Evolutionary conservation across 2,113 vertebrate species (phyloP).

Genomic region (Raja brachyura): DNA sequence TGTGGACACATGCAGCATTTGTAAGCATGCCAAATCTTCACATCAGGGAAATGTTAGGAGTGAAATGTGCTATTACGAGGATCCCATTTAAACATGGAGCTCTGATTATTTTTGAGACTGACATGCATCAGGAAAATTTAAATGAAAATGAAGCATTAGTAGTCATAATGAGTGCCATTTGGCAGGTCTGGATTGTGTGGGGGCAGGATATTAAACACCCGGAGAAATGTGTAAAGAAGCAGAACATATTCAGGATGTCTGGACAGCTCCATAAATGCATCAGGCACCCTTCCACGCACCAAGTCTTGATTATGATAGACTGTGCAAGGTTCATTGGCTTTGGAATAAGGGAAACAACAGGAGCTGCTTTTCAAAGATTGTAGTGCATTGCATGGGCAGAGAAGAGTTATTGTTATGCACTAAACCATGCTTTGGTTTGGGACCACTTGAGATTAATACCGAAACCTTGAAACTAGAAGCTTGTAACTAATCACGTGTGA

Average conservation of each 20-base stretch:
- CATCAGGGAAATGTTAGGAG: slow-evolving; percentile 25
- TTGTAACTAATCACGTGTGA: too few relatives aligned
- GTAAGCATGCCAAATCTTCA: not conserved
- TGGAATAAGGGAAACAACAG: not conserved
- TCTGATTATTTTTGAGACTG: slow-evolving; percentile 25
- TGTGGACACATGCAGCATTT: slow-evolving; percentile 22
- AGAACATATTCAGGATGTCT: not conserved
- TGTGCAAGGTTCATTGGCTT: not conserved
- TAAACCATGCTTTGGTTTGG: not conserved
- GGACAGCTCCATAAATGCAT: not conserved
- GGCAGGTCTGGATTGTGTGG: not conserved
- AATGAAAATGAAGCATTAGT: slow-evolving; percentile 18
- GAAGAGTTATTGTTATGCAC: not conserved
- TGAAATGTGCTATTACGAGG: slow-evolving; percentile 15
- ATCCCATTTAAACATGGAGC: slow-evolving; percentile 19
- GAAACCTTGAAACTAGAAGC: too few relatives aligned
- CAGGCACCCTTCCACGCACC: not conserved
- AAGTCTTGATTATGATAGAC: not conserved
- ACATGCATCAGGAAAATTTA: slow-evolving; percentile 18
- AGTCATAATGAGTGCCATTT: slow-evolving; percentile 5
- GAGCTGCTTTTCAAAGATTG: not conserved
- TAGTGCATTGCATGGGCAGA: not conserved
- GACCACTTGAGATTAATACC: not conserved
- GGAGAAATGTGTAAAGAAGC: not conserved
- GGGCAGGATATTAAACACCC: not conserved